phyloP scores from a whole-genome alignment of 2,888 invertebrate species.

The Lissocephala sabroskyi region DNA sequence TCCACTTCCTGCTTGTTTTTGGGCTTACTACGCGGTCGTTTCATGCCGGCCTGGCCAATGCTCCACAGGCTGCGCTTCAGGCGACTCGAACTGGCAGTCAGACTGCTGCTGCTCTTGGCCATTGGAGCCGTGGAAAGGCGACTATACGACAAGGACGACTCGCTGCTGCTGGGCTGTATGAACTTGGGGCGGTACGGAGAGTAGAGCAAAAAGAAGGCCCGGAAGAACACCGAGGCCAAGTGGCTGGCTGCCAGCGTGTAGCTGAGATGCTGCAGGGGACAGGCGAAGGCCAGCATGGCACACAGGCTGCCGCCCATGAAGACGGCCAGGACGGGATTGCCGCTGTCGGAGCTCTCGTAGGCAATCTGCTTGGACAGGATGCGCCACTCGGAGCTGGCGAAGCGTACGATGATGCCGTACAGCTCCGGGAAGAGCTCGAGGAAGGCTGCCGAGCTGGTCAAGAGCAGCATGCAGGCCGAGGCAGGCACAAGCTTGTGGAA shows the following conservation, averaged over 20 bases:
- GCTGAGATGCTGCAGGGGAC: constrained; percentile 74
- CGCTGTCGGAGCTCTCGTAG: constrained; percentile 74
- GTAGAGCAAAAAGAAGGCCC: constrained; percentile 71
- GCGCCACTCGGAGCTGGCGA: constrained; percentile 76
- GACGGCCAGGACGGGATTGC: constrained; percentile 75
- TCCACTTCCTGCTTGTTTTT: constrained; percentile 69
- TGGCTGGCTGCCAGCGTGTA: constrained; percentile 72
- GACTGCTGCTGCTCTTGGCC: constrained; percentile 48
- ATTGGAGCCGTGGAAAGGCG: constrained; percentile 69
- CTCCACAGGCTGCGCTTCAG: constrained; percentile 68
- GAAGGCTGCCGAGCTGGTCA: constrained; percentile 74
- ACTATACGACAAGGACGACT: constrained; percentile 70
- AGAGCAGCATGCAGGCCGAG: constrained; percentile 74
- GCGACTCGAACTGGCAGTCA: constrained; percentile 43
- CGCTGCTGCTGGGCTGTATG: constrained; percentile 65
- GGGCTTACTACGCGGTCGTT: constrained; percentile 57
- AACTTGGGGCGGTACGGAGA: constrained; percentile 71
- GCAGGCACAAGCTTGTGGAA: constrained; percentile 75
- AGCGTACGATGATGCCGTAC: constrained; percentile 73
- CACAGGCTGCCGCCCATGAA: constrained; percentile 75
- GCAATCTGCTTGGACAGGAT: constrained; percentile 74
- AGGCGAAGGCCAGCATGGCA: constrained; percentile 76
- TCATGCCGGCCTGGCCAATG: constrained; percentile 56
- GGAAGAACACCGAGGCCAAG: constrained; percentile 62
- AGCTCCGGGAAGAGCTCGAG: constrained; percentile 75